Base-by-base conservation (phyloP, 2,113 vertebrate genomes). In the Melanotaenia duboulayi region DNA sequence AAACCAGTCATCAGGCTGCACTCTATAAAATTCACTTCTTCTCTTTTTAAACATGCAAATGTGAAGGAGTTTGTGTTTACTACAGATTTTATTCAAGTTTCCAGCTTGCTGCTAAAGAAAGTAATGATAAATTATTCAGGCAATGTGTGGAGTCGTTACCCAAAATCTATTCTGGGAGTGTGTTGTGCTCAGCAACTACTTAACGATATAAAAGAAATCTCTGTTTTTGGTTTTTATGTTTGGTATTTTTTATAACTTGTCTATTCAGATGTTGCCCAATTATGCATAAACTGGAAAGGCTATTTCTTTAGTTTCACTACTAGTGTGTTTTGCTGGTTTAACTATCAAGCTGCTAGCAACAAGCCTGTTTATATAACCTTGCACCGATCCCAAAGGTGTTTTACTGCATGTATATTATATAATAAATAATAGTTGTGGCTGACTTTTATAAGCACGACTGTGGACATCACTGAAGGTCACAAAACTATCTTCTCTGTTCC, bases 101-200 rank as follows among this genome's bases (percentile, higher is more conserved):
- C 71, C 72, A 63, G 64, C 24, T 65, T 74, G 68, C 76, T 86
- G 88, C 77, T 7, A 74, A 70, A 74, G 75, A 70, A 85, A 84
- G 40, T 39, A 49, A 61, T 66, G 77, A 71, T 89, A 46, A 84
- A 89, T 90, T 83, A 91, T 91, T 83, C 82, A 87, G 61, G 42
- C 76, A 73, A 85, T 46, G 14, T 52, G 75, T 85, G 87, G 76
- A 87, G 83, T 90, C 77, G 24, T 82, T 83, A 78, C 71, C 85
- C 74, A 65, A 60, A 72, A 63, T 86, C 85, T 90, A 89, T 90
- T 91, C 74, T 58, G 46, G 75, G 84, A 42, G 46, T 6, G 23
- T 51, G 74, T 89, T 66, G 64, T 73, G 76, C 81, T 85, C 85
- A 40, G 80, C 82, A 81, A 22, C 71, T 78, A 87, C 79, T 87